These are phyloP conservation scores for Pocota personata DNA, from an alignment of 2,888 invertebrate genomes.

Conservation along the genomic window DNA sequence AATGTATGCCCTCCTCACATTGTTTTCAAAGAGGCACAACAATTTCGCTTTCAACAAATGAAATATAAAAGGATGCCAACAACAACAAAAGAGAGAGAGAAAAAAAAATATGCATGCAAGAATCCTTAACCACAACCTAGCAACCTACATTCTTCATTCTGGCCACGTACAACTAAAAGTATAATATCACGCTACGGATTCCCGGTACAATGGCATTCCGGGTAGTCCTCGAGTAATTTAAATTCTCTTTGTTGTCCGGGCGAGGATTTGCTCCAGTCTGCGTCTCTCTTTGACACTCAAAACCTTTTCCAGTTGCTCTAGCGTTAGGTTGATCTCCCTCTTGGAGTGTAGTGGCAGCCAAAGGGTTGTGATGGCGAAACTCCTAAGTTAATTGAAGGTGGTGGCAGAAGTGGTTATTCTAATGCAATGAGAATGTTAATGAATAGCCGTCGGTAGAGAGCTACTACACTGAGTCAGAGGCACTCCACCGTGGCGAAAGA, in stretches of 20 bases:
- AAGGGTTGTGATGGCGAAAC: constrained; percentile 82
- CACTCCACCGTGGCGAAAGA: background rate
- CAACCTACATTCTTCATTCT: constrained; percentile 71
- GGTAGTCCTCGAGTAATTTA: constrained; percentile 71
- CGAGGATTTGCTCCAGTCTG: constrained; percentile 81
- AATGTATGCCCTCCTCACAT: constrained; percentile 41
- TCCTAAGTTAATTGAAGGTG: constrained; percentile 76
- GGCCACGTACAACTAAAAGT: constrained; percentile 68
- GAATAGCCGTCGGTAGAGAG: constrained; percentile 42
- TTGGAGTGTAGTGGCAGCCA: constrained; percentile 82
- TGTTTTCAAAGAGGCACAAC: constrained; percentile 43
- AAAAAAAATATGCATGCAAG: constrained; percentile 28
- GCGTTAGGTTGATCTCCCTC: constrained; percentile 81
- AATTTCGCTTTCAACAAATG: constrained; percentile 64
- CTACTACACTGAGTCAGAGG: background rate
- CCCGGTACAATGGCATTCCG: constrained; percentile 60
- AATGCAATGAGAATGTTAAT: constrained; percentile 73
- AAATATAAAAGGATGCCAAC: constrained; percentile 54
- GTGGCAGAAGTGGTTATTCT: constrained; percentile 70
- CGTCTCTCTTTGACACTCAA: constrained; percentile 81
- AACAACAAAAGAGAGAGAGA: constrained; percentile 23
- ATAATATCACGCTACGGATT: constrained; percentile 68
- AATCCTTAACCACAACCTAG: constrained; percentile 61
- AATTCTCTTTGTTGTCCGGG: constrained; percentile 74
- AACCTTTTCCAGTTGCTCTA: constrained; percentile 81